These are phyloP conservation scores for Proteles cristata DNA, from an alignment of 2,113 vertebrate genomes.

Conservation along the genomic window DNA sequence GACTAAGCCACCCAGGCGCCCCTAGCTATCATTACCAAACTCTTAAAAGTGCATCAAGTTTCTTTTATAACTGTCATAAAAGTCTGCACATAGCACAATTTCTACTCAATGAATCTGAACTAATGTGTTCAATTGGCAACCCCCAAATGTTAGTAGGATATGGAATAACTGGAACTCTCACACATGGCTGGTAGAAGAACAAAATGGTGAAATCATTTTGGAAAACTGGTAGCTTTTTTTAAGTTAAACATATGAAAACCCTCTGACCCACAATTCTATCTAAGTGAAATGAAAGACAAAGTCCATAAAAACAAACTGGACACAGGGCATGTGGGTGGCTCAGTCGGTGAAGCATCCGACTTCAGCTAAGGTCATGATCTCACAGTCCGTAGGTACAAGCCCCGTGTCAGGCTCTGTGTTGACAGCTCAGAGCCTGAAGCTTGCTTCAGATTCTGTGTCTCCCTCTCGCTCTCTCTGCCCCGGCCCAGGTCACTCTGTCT, in stretches of 20 bases:
- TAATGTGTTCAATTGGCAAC: not conserved
- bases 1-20: too few species aligned
- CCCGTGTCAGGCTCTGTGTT: too few species aligned
- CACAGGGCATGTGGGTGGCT: not conserved
- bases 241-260: not conserved
- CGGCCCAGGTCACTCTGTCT: too few species aligned
- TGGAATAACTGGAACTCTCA: not conserved
- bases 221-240: not conserved
- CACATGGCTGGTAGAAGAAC: not conserved
- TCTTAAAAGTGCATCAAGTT: not conserved
- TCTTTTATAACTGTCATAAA: not conserved
- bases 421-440: too few species aligned
- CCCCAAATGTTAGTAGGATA: not conserved
- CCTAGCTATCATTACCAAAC: constrained; percentile 32
- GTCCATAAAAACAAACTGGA: not conserved
- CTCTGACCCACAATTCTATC: not conserved
- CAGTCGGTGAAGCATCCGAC: too few species aligned
- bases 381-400: too few species aligned
- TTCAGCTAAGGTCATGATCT: too few species aligned
- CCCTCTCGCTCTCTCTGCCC: too few species aligned
- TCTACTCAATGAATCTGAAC: not conserved
- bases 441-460: too few species aligned
- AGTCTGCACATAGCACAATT: not conserved
- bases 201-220: not conserved
- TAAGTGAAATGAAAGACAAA: constrained; percentile 44